Percentiles rank a stretch among this genome's conserved stretches.
phyloP scores from a whole-genome alignment of 2,113 vertebrate species.

The Rhinoptilus africanus region DNA sequence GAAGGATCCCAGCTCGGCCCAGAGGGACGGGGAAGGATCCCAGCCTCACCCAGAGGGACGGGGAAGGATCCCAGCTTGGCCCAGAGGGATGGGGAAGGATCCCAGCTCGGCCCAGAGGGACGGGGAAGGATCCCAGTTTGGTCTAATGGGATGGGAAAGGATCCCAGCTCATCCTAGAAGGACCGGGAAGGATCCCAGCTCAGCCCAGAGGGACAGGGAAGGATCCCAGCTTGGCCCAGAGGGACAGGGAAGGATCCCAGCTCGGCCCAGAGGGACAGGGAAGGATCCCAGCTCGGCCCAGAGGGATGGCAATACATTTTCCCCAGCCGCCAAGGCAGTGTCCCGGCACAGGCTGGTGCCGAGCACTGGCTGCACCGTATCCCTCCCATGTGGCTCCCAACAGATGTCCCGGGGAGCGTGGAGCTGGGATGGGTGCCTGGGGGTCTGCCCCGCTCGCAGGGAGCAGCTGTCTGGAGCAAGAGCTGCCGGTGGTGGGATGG shows the following conservation, averaged over 20 bases:
- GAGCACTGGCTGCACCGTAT: background rate
- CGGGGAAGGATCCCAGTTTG: too few relatives aligned
- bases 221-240: background rate
- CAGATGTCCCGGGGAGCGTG: rapidly evolving
- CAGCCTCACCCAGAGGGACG: too few relatives aligned
- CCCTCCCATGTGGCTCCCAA: background rate
- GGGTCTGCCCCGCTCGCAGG: background rate
- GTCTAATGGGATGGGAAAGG: background rate
- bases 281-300: background rate
- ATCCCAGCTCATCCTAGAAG: background rate
- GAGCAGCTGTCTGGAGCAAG: background rate
- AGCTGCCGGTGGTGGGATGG: background rate
- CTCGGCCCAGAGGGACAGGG: background rate
- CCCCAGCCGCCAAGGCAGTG: rapidly evolving
- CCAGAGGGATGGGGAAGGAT: background rate
- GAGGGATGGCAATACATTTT: rapidly evolving
- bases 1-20: too few relatives aligned
- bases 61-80: too few relatives aligned
- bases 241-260: background rate
- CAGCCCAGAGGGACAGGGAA: background rate
- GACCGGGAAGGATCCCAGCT: too few relatives aligned
- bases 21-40: too few relatives aligned
- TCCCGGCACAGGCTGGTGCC: background rate
- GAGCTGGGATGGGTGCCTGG: background rate
- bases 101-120: too few relatives aligned